Base-by-base conservation (phyloP, 2,113 vertebrate species). In the Anhinga anhinga region DNA sequence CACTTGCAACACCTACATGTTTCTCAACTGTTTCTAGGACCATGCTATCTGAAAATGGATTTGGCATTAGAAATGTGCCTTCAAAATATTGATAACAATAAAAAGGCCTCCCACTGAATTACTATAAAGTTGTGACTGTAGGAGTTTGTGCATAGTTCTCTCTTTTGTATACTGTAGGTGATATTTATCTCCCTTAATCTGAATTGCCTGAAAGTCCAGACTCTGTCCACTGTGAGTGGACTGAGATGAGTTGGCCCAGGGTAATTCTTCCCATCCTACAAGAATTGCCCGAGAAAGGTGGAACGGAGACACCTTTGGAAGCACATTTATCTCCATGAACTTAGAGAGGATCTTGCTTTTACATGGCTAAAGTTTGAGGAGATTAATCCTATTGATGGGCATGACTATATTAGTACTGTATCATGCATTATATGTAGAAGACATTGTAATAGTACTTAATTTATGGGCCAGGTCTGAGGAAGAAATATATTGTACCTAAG, bases 51-150 rank as follows among this genome's bases (percentile, higher is more conserved):
- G 79, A 47, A 90, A 94, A 71, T 44, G 82, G 67, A 74, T 89
- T 91, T 95, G 72, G 61, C 26, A 10, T 94, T 88, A 86, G 34
- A 93, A 96, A 84, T 84, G 53, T 85, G 66, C 72, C 80, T 97
- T 88, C 88, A 88, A 90, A 95, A 91, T 88, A 79, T 40, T 86
- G 88, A 50, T 95, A 81, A 95, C 66, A 94, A 94, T 96, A 90
- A 93, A 88, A 95, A 83, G 21, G 36, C 63, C 56, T 50, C 53
- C 49, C 30, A n/a, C 44, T 80, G 82, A 66, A 69, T 90, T 70
- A 29, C 38, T 50, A n/a, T 26, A 5, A 77, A 56, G 55, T 38
- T 95, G 19, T 74, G 72, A 26, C 53, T 86, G 86, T 74, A 56
- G 90, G 91, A 93, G 34, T 90, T 90, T 29, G 47, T 40, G 18